Conservation (phyloP, 2,113 vertebrate species). For the Glareola pratincola region DNA sequence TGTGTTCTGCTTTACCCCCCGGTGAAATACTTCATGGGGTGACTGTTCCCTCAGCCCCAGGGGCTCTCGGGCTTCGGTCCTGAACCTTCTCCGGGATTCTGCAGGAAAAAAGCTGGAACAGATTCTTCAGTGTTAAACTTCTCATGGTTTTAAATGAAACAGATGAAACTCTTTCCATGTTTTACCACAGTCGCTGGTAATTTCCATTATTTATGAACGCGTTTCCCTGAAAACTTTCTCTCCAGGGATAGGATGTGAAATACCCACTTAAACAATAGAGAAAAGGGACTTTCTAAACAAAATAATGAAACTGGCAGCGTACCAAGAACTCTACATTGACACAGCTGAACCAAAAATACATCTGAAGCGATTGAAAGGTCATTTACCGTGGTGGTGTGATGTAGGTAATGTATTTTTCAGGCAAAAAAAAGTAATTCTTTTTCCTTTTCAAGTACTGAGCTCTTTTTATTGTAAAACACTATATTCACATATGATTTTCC, state of each 20-base stretch:
- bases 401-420: background rate
- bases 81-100: background rate
- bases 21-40: background rate
- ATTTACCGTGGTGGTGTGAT: background rate
- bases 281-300: constrained; percentile 57
- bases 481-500: background rate
- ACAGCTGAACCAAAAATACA: constrained; percentile 4
- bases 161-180: background rate
- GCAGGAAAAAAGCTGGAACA: background rate
- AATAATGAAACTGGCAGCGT: constrained; percentile 26
- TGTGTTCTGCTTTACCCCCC: background rate
- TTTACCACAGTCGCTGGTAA: background rate
- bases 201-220: constrained; percentile 57
- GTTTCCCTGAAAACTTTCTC: constrained; percentile 43
- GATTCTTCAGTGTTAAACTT: background rate
- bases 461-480: background rate
- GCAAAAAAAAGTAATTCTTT: background rate
- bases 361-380: background rate
- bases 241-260: constrained; percentile 53
- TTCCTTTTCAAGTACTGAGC: background rate
- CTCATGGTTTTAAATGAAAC: background rate
- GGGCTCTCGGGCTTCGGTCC: background rate
- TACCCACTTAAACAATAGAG: constrained; percentile 44
- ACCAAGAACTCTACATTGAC: background rate
- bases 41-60: background rate